A percentile compares a stretch with the other conserved stretches of the same genome.
phyloP scores from a whole-genome alignment of 2,113 vertebrate species.

The Fukomys damarensis region DNA sequence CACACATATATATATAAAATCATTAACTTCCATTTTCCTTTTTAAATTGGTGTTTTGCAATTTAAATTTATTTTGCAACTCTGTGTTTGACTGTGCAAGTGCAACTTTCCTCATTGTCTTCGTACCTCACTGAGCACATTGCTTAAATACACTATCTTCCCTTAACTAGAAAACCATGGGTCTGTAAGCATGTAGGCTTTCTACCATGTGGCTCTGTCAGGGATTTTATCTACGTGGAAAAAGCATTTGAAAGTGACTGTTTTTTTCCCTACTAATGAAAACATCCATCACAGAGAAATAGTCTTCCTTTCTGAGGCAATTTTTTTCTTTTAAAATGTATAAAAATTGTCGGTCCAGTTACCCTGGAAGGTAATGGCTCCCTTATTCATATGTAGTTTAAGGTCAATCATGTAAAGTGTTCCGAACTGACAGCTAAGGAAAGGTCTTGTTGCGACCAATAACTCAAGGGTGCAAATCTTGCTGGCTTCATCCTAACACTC shows the following conservation, averaged over 20 bases:
- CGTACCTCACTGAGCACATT: neutral
- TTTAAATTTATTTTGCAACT: neutral
- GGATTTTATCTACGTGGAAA: neutral
- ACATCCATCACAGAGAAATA: neutral
- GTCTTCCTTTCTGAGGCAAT: neutral
- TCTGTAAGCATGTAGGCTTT: neutral
- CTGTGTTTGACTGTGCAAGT: rapidly evolving
- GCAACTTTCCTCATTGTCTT: neutral
- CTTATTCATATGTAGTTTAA: neutral
- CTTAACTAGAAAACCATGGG: neutral
- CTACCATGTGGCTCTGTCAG: rapidly evolving
- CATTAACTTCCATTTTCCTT: neutral
- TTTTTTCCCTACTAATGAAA: neutral
- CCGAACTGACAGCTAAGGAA: neutral
- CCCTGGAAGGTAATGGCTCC: neutral
- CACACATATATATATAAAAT: neutral
- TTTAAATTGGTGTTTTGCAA: neutral
- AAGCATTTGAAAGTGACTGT: neutral
- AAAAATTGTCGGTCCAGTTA: neutral
- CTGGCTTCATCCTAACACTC: neutral
- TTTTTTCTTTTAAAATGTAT: neutral
- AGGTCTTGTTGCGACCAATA: neutral
- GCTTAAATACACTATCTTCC: neutral
- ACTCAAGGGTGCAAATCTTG: neutral
- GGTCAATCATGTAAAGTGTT: neutral